Evolutionary conservation across 2,113 vertebrate species (phyloP), one percentile per base, ranked within the genome.

Genomic region (Sula dactylatra): DNA sequence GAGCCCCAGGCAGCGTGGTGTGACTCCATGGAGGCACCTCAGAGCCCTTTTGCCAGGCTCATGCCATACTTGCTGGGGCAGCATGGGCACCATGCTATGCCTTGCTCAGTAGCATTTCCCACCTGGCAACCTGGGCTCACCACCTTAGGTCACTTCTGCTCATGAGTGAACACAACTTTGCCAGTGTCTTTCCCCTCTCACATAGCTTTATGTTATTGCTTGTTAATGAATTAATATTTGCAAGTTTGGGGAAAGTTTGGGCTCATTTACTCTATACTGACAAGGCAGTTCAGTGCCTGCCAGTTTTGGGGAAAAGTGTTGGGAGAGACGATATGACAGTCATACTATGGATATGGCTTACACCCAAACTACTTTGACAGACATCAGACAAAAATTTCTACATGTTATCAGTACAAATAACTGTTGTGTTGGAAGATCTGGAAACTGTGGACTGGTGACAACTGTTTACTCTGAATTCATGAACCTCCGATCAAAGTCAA

Each of bases 31-130:
- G 40, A 69, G 73, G 8, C 44, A 27, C 14, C 15, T 79, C 47
- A 0, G 3, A 82, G 49, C 44, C 64, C 49, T 31, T 54, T 44
- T 1, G 19, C n/a, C 38, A n/a, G 52, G 24, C 42, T 82, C 77
- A 31, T 0, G 0, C 17, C 25, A 1, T 4, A 4, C 26, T 11
- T 73, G 13, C 45, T 5, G 31, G 21, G 71, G 11, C 72, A 73
- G 40, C 70, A 64, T 3, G 20, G 38, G 13, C 44, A 58, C 12
- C 18, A 3, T 2, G 31, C 20, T 36, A 0, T 24, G 56, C 54
- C 38, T 47, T 11, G 18, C 54, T 70, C 59, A 55, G 80, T 4
- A 31, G 54, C 36, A 16, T 58, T 55, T 87, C 40, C 61, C 58
- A 73, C 42, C 70, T 25, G 38, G 34, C 49, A 76, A 4, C 19